Percentiles rank a stretch among this genome's conserved stretches.
Conservation (phyloP, 2,113 vertebrate species). For the Cacatua alba region DNA sequence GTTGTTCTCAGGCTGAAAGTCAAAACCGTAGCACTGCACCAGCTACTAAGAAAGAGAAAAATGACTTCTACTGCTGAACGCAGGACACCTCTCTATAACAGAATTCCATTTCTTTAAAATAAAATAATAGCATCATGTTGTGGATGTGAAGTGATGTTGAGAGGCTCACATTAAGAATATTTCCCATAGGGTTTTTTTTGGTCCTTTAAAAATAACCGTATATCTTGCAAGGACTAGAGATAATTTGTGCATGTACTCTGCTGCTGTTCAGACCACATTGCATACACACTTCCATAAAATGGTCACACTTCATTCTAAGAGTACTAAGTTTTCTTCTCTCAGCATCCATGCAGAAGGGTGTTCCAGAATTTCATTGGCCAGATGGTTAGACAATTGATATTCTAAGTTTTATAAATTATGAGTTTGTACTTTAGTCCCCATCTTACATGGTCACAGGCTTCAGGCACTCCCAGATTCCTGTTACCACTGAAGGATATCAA, state of each 20-base stretch:
- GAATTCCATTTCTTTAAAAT: not conserved
- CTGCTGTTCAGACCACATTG: not conserved
- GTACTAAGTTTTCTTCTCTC: not conserved
- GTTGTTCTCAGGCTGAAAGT: not conserved
- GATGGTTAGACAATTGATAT: not conserved
- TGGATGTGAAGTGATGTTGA: not conserved
- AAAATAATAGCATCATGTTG: not conserved
- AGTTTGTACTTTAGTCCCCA: not conserved
- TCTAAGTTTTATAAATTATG: not conserved
- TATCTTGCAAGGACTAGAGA: not conserved
- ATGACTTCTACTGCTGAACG: not conserved
- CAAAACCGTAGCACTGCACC: not conserved
- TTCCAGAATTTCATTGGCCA: not conserved
- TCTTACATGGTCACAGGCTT: not conserved
- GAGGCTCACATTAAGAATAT: not conserved
- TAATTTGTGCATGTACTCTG: not conserved
- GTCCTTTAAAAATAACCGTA: not conserved
- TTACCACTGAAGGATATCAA: not conserved
- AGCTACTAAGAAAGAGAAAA: not conserved
- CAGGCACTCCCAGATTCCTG: not conserved
- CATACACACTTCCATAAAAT: not conserved
- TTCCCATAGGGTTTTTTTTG: not conserved
- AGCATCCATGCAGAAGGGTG: not conserved
- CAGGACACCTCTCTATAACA: not conserved
- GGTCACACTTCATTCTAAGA: not conserved